Base-by-base conservation (phyloP, 2,113 vertebrate species). In the Dissostichus mawsoni region DNA sequence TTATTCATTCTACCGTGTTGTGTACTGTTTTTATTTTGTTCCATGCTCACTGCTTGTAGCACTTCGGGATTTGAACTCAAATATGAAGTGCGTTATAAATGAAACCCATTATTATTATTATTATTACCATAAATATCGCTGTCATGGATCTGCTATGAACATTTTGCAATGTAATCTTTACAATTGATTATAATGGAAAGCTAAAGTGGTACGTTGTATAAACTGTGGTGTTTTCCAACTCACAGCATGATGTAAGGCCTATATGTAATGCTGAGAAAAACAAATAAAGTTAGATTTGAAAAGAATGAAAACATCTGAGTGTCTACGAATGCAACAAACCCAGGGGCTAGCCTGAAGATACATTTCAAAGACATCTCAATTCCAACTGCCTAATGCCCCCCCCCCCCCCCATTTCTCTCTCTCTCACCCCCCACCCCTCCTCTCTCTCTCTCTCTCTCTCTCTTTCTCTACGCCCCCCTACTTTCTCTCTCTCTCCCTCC, bases 281-380 rank as follows among this genome's bases (percentile, higher is more conserved):
- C 33, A 77, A 29, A 29, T 29, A 29, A 29, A 29, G 29, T 29
- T 29, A 29, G 29, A 29, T 29, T 29, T 4, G 29, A 29, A 29
- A 29, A 29, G 3, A 29, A 29, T 29, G 29, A 29, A 29, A 29
- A 29, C 29, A 29, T 4, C 33, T 51, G 44, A 62, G 20, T 68
- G 45, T 52, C 33, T 36, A 64, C 3, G 11, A 69, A 51, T n/a
- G 64, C 55, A 82, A 25, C 9, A 57, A 69, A 33, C 57, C 36
- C 18, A 3, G 20, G 45, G 23, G 33, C 66, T 66, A 29, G 44
- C 29, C 18, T 68, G 9, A 16, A 62, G 51, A 61, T 8, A 53
- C 13, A 69, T 84, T 82, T 71, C n/a, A 57, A 64, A 86, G 23
- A 80, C 55, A 78, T 62, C 17, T 56, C 10, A 59, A 68, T 69